These are phyloP conservation scores for Plutomurus gul DNA, from an alignment of 1,140 invertebrate species.

Conservation along the genomic window DNA sequence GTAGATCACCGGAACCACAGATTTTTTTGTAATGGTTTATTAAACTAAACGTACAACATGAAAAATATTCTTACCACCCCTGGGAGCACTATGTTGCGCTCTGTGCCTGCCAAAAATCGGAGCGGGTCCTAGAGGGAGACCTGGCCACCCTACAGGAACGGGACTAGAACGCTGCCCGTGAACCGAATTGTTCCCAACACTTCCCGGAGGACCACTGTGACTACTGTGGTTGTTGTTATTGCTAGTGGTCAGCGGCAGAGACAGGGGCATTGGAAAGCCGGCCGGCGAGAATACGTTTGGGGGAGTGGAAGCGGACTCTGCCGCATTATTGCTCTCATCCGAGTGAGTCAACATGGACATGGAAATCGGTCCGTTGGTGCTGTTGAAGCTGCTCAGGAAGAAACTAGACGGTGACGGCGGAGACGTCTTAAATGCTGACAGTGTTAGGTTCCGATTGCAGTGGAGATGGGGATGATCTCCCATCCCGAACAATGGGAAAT, in stretches of 20 bases:
- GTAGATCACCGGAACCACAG: too few relatives aligned
- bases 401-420: constrained; percentile 28
- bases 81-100: constrained; percentile 83
- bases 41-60: too few relatives aligned
- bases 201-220: neutral
- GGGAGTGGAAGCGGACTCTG: constrained; percentile 23
- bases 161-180: constrained; percentile 11
- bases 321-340: constrained; percentile 39
- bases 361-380: constrained; percentile 11
- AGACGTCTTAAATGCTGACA: constrained; percentile 27
- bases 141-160: constrained; percentile 40
- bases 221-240: constrained; percentile 19
- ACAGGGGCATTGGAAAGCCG: constrained; percentile 31
- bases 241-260: neutral
- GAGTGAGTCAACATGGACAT: neutral
- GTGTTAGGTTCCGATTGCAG: neutral
- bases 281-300: constrained; percentile 34
- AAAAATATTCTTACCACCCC: too few relatives aligned
- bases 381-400: constrained; percentile 10
- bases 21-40: too few relatives aligned
- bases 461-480: neutral
- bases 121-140: constrained; percentile 48
- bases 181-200: neutral
- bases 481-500: neutral
- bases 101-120: constrained; percentile 52